Base-by-base conservation (phyloP, 2,113 vertebrate genomes). In the Microtus pennsylvanicus region DNA sequence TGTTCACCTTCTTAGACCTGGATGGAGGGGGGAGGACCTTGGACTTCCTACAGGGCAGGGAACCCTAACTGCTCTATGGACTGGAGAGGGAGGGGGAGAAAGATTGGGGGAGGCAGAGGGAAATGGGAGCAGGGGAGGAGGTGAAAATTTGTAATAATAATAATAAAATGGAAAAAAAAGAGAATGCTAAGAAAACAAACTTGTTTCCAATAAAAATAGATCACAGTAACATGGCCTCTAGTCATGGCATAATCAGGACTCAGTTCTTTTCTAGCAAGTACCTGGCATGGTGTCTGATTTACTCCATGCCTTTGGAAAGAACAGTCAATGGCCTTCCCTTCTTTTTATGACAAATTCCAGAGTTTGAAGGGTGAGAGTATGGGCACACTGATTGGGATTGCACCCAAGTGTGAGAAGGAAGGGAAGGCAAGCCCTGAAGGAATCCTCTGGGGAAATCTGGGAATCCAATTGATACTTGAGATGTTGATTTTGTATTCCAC, bases 401-500 rank as follows among this genome's bases (percentile, higher is more conserved):
- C 8, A 61, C 10, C 8, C 35, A 58, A 1, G 9, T 47, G 28
- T 83, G 42, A 63, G 22, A 17, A 81, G 7, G 10, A 67, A 74
- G 13, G 4, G 4, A 76, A 14, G 1, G 3, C 2, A 26, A 77
- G 38, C 76, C 30, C 19, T 76, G 22, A 3, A 26, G n/a, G 65
- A 13, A 95, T 38, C 28, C 6, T 45, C 0, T 26, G 28, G 42
- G 0, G 28, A 83, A 2, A 2, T 6, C 50, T 9, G 21, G 77
- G 8, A 78, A 69, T 21, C 24, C 63, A 21, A 42, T 35, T 22
- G 17, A 26, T 21, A 17, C 3, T 19, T 74, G 47, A 7, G 42
- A 10, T 45, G 33, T 58, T 89, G 67, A 83, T 61, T 93, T 87
- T 91, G 10, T 52, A 83, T 91, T 76, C 33, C 45, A 93, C 30